Percentiles rank a stretch among this genome's conserved stretches.
Evolutionary conservation across 2,113 vertebrate genomes (phyloP).

Genomic region (Aleadryas rufinucha): DNA sequence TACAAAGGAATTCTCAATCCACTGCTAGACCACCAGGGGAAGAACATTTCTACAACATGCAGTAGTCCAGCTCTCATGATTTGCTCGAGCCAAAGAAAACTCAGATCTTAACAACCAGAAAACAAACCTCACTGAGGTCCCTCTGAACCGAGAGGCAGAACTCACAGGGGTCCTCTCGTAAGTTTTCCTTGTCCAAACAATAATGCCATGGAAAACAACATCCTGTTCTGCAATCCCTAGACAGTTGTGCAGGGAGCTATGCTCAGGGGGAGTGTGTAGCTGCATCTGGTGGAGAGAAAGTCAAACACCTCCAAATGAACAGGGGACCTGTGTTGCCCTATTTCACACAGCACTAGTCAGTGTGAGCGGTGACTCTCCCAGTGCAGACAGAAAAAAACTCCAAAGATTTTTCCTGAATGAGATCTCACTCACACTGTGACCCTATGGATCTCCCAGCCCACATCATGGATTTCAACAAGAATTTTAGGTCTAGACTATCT

Average conservation of each 20-base stretch:
- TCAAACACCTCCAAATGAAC: not conserved
- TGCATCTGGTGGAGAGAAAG: not conserved
- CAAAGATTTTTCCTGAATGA: not conserved
- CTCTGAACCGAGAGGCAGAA: slow-evolving; percentile 39
- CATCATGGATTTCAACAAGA: not conserved
- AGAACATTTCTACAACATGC: slow-evolving; percentile 44
- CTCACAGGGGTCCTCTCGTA: not conserved
- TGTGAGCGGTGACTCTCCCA: rapidly evolving
- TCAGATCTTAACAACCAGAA: slow-evolving; percentile 32
- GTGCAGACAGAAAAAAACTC: not conserved
- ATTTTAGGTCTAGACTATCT: not conserved
- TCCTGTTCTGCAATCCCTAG: not conserved
- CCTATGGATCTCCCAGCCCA: not conserved
- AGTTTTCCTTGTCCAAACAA: not conserved
- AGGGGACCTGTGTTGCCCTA: not conserved
- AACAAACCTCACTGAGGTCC: not conserved
- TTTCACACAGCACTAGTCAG: not conserved
- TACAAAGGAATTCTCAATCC: slow-evolving; percentile 57
- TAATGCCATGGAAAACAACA: not conserved
- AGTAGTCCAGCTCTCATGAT: slow-evolving; percentile 6
- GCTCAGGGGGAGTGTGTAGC: not conserved
- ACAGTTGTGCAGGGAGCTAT: not conserved
- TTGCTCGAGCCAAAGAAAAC: slow-evolving; percentile 62
- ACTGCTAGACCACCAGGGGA: slow-evolving; percentile 56
- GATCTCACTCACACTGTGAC: not conserved